Evolutionary conservation across 2,888 invertebrate species (phyloP), one percentile per base, ranked within the genome.

Genomic region (Drosophila helvetica): DNA sequence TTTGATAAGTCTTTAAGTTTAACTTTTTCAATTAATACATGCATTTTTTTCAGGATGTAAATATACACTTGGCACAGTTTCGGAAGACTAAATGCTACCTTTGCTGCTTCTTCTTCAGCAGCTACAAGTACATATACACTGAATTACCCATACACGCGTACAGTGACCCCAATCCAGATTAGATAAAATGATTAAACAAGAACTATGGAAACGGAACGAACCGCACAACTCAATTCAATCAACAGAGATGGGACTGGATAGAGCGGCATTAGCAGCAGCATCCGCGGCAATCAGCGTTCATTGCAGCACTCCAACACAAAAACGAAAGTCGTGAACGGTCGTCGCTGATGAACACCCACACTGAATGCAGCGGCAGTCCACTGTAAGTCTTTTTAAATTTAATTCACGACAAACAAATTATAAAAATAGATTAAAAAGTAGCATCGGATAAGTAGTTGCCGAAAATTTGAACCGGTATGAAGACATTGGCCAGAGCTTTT

Each of bases 171-270:
- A 60, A 62, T 82, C 19, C 56, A 74, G 88, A 83, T 88, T 88
- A 88, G 83, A 88, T 83, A 86, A 76, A 70, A 67, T 70, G 86
- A 82, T 86, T 80, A 82, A 74, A 80, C 80, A 86, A 73, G 60
- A 67, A 61, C 63, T 58, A 60, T 59, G 54, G 27, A 55, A 77
- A 74, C 62, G 78, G 58, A 74, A 51, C 64, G 52, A 51, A 59
- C 65, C 63, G 57, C 58, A 79, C 72, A 63, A 71, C 71, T 67
- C 86, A 85, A 85, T 85, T 85, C 65, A 86, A 86, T 81, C 74
- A 80, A 84, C 64, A 76, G 61, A 66, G 56, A 74, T 27, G 43
- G 47, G 33, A 18, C 47, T 43, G 53, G 25, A 33, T 46, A 58
- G 5, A 0, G 33, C 4, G 30, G 12, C 33, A 33, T 48, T 65